phyloP scores from a whole-genome alignment of 1,140 invertebrate genomes.

The Anastrepha obliqua region DNA sequence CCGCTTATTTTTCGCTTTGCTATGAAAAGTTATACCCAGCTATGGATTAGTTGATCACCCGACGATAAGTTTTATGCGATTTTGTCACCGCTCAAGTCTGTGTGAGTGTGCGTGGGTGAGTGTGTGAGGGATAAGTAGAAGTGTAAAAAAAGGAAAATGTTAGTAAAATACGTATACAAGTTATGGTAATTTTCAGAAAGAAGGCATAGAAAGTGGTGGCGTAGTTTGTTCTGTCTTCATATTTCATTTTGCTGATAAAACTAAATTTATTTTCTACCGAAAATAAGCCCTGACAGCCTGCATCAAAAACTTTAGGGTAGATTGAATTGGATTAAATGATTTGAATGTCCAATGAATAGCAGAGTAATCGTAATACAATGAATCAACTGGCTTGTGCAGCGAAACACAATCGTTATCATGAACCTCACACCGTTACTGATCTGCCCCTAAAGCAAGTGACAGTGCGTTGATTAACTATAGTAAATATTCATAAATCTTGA shows the following conservation, averaged over 20 bases:
- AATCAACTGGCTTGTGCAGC: too few species aligned
- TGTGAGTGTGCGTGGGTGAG: not conserved
- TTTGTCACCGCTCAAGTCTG: not conserved
- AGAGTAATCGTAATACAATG: too few species aligned
- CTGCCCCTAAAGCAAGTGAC: too few species aligned
- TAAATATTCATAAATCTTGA: too few species aligned
- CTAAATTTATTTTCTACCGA: not conserved
- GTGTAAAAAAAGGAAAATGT: not conserved
- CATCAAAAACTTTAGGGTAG: not conserved
- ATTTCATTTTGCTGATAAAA: not conserved
- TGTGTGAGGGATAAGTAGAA: not conserved
- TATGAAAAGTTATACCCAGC: not conserved
- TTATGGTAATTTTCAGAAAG: not conserved
- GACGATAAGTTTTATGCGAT: slow-evolving; percentile 13
- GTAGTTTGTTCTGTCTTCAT: not conserved
- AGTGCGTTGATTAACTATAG: too few species aligned
- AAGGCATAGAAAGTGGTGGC: not conserved
- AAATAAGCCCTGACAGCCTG: not conserved
- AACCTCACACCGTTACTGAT: too few species aligned
- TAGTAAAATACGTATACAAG: not conserved
- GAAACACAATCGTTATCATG: too few species aligned
- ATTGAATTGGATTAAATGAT: not conserved
- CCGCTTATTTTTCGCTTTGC: not conserved
- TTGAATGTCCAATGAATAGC: not conserved
- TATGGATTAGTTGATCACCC: not conserved